Percentiles rank a stretch among this genome's conserved stretches.
These are phyloP conservation scores for Phortica variegata DNA, from an alignment of 1,140 invertebrate species.

Conservation along the genomic window DNA sequence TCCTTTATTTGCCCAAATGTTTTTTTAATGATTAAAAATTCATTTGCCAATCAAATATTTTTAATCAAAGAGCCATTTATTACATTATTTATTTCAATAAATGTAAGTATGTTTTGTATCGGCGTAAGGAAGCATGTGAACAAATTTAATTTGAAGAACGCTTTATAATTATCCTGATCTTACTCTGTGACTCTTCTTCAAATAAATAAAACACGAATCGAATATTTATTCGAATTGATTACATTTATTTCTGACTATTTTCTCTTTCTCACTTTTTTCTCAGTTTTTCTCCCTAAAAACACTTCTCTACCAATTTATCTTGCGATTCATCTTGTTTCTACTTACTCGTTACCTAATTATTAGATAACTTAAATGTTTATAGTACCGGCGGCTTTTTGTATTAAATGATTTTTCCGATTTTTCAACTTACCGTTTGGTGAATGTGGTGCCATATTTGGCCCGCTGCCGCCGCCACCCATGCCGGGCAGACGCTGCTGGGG, in stretches of 20 bases:
- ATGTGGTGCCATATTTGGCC: constrained; percentile 28
- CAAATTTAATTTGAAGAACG: neutral
- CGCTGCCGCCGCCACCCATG: neutral
- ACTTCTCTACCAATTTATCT: neutral
- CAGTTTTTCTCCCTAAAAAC: neutral
- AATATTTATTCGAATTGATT: neutral
- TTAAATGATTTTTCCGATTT: no score
- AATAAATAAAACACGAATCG: neutral
- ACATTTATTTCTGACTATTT: no score
- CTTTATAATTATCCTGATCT: neutral
- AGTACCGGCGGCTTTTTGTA: neutral
- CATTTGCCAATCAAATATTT: neutral
- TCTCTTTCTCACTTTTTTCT: no score
- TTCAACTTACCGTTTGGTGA: constrained; percentile 34
- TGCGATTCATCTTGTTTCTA: neutral
- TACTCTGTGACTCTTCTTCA: neutral
- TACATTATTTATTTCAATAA: neutral
- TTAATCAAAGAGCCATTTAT: neutral
- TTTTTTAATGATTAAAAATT: neutral
- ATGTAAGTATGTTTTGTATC: no score
- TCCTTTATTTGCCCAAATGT: constrained; percentile 24
- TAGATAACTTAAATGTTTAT: neutral
- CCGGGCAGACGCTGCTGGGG: constrained; percentile 40
- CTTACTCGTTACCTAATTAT: constrained; percentile 28
- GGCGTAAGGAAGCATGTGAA: neutral